phyloP scores from a whole-genome alignment of 2,888 invertebrate species.

The Iselma pallidipennis region DNA sequence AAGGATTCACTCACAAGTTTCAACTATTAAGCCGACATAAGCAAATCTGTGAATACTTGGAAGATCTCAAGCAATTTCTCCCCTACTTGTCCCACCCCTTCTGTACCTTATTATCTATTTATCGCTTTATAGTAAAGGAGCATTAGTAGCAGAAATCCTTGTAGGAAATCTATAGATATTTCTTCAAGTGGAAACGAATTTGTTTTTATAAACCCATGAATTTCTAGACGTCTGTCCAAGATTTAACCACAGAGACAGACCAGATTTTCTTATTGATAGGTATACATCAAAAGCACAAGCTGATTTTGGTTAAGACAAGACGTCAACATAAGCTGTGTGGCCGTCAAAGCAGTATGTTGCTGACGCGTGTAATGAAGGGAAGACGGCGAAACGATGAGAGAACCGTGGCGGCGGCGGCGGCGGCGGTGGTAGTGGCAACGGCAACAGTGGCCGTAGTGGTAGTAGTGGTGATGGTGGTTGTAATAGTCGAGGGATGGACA shows the following conservation, averaged over 20 bases:
- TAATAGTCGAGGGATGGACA: constrained; percentile 12
- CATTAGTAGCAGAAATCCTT: too few relatives aligned
- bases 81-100: not conserved
- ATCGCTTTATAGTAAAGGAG: not conserved
- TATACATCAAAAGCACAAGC: constrained; percentile 18
- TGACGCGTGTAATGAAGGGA: constrained; percentile 51
- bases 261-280: constrained; percentile 9
- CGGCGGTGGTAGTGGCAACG: constrained; percentile 22
- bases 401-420: constrained; percentile 20
- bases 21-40: not conserved
- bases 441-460: constrained; percentile 15
- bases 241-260: too few relatives aligned
- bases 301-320: constrained; percentile 28
- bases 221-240: too few relatives aligned
- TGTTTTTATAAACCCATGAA: too few relatives aligned
- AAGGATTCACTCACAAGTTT: not conserved
- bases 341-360: constrained; percentile 42
- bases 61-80: not conserved
- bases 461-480: constrained; percentile 24
- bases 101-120: not conserved
- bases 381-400: constrained; percentile 30
- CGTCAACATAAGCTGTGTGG: constrained; percentile 32
- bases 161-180: not conserved
- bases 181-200: not conserved
- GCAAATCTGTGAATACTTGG: not conserved